Conservation (phyloP, 2,113 vertebrate species). For the Hoplias malabaricus region DNA sequence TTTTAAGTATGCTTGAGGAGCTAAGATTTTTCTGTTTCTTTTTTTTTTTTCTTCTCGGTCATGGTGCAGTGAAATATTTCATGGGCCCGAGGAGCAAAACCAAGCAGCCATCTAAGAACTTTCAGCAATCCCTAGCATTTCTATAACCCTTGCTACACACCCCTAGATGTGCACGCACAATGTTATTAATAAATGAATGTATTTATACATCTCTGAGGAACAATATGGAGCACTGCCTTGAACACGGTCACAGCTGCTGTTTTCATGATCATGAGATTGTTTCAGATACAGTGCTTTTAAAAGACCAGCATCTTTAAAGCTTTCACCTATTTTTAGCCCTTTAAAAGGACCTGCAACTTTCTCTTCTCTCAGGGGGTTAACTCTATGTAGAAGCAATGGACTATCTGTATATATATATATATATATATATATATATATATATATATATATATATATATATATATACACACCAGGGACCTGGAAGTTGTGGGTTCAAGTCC, state of each 20-base stretch:
- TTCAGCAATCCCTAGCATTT: background rate
- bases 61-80: conserved; percentile 13
- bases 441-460: too few relatives aligned
- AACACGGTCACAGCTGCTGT: background rate
- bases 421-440: too few relatives aligned
- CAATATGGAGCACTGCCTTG: background rate
- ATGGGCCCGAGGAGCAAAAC: background rate
- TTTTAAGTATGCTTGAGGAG: conserved; percentile 27
- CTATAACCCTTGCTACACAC: background rate
- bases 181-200: background rate
- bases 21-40: conserved; percentile 18
- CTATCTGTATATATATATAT: too few relatives aligned
- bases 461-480: too few relatives aligned
- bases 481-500: too few relatives aligned
- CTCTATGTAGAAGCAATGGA: background rate
- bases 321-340: background rate
- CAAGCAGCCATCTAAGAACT: background rate
- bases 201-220: background rate
- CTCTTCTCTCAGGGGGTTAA: background rate
- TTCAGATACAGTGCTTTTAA: background rate
- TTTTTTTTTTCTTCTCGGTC: conserved; percentile 33
- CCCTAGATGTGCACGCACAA: background rate
- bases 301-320: background rate
- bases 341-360: background rate
- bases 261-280: background rate